phyloP scores from a whole-genome alignment of 37 sponge, comb jelly and placozoan genomes.

The Halichondria panicea region DNA sequence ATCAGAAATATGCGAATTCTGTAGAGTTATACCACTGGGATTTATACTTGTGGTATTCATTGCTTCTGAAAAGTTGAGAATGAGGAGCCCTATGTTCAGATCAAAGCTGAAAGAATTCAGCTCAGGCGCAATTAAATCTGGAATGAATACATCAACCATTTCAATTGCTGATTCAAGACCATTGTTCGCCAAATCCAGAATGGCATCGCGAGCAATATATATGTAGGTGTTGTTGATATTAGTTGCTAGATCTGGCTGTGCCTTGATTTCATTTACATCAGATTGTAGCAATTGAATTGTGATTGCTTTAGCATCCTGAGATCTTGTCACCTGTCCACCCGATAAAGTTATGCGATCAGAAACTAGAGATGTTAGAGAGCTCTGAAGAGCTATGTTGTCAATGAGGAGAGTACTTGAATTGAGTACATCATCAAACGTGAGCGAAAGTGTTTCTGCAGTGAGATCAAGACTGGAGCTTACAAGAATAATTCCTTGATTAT shows the following conservation, averaged over 20 bases:
- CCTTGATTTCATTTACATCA: conserved; percentile 64
- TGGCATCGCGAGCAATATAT: conserved; percentile 40
- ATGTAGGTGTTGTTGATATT: conserved; percentile 54
- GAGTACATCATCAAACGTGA: conserved; percentile 83
- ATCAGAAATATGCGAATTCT: conserved; percentile 24
- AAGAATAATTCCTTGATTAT: conserved; percentile 54
- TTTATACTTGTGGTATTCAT: conserved; percentile 56
- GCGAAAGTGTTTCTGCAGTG: conserved; percentile 46
- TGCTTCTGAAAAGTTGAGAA: conserved; percentile 76
- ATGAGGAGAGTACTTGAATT: conserved; percentile 64
- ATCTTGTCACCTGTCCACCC: conserved; percentile 34
- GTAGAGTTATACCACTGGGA: conserved; percentile 48
- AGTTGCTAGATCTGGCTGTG: conserved; percentile 40
- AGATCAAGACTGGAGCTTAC: conserved; percentile 54
- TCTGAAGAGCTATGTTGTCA: conserved; percentile 39
- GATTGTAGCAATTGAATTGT: conserved; percentile 20
- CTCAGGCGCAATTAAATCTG: conserved; percentile 56
- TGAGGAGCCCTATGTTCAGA: conserved; percentile 67
- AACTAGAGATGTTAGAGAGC: background rate
- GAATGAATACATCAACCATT: conserved; percentile 29
- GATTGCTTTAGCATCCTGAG: conserved; percentile 60
- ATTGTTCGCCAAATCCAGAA: conserved; percentile 81
- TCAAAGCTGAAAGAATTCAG: conserved; percentile 62
- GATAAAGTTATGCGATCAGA: conserved; percentile 4
- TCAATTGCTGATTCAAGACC: conserved; percentile 45